Evolutionary conservation across 2,888 invertebrate species (phyloP).

Genomic region (Amiota mariae): DNA sequence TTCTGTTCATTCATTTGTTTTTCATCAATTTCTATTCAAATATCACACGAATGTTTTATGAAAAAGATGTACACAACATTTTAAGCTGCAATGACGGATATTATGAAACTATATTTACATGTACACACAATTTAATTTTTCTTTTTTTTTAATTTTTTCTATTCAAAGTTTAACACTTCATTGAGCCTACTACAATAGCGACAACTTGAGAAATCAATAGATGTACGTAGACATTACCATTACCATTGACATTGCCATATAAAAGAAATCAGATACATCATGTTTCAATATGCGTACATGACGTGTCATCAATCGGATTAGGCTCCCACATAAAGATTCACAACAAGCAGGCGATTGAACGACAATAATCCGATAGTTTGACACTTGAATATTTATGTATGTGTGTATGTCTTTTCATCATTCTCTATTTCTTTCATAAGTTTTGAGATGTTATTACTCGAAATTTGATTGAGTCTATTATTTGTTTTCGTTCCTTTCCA

Average conservation of each 20-base stretch:
- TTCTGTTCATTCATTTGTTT: neutral
- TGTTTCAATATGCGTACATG: conserved; percentile 39
- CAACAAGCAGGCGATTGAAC: conserved; percentile 23
- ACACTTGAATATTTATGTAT: conserved; percentile 49
- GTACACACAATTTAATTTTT: neutral
- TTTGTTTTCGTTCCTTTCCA: neutral
- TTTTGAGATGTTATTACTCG: no score
- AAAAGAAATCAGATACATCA: conserved; percentile 21
- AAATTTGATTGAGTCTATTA: no score
- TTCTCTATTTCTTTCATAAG: no score
- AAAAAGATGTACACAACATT: conserved; percentile 11
- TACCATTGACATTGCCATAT: neutral
- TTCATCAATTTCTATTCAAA: neutral
- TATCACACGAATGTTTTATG: no score
- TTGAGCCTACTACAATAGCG: conserved; percentile 56
- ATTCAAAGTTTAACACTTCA: conserved; percentile 19
- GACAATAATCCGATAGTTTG: conserved; percentile 41
- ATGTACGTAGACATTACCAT: conserved; percentile 36
- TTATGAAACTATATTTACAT: neutral
- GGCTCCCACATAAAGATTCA: conserved; percentile 59
- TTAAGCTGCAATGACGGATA: conserved; percentile 6
- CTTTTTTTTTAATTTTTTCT: neutral
- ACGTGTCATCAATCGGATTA: conserved; percentile 65
- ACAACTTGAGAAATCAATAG: neutral
- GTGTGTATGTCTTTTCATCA: conserved; percentile 34